A percentile compares a stretch with the other conserved stretches of the same genome.
phyloP scores from a whole-genome alignment of 2,797 vertebrate genomes.

The Bradypodion ventrale region DNA sequence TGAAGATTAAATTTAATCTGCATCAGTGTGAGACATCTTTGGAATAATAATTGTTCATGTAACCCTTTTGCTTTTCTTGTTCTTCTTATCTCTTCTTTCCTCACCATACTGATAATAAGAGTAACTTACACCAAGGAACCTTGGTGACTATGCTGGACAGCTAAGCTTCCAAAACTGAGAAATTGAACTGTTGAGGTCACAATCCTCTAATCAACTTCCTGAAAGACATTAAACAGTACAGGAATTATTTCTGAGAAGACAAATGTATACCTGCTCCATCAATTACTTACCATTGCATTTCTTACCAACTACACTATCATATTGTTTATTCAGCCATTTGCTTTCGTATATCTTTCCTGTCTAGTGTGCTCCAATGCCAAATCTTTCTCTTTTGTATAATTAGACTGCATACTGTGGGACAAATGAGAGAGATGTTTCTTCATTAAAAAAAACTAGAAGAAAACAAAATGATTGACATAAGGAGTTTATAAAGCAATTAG shows the following conservation, averaged over 20 bases:
- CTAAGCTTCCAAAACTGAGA: neutral
- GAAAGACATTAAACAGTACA: neutral
- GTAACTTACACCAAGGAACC: neutral
- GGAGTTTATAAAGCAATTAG: constrained; percentile 29
- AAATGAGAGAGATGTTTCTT: constrained; percentile 21
- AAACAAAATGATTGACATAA: constrained; percentile 27
- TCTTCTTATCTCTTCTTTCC: neutral
- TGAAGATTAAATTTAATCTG: neutral
- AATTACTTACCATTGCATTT: neutral
- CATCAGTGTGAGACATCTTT: neutral
- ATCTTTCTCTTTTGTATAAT: constrained; percentile 32
- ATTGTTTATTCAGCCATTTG: constrained; percentile 15
- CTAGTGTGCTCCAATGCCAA: neutral
- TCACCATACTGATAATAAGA: neutral
- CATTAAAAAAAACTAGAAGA: constrained; percentile 36
- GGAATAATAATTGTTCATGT: neutral
- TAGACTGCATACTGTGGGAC: neutral
- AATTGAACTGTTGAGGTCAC: neutral
- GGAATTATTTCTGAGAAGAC: neutral
- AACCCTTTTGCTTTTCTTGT: neutral
- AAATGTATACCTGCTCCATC: neutral
- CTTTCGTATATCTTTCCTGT: constrained; percentile 13
- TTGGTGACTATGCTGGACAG: neutral
- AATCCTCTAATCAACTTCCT: neutral
- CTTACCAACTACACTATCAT: neutral